These are phyloP conservation scores for Erebia ligea DNA, from an alignment of 2,888 invertebrate genomes.

Conservation along the genomic window DNA sequence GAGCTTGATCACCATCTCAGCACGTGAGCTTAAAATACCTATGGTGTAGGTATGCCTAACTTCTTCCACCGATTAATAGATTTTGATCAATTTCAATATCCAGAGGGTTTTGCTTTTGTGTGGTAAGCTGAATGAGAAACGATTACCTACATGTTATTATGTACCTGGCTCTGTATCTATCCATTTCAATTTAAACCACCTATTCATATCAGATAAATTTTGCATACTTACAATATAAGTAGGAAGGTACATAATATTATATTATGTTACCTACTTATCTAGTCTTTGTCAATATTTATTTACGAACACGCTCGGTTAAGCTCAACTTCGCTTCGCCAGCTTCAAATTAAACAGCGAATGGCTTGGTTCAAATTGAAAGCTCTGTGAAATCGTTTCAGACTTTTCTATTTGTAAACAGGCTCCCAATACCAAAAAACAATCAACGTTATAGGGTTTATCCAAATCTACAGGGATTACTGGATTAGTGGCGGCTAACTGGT, in stretches of 20 bases:
- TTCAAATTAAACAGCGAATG: conserved; percentile 12
- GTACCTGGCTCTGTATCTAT: too few relatives aligned
- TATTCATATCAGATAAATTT: too few relatives aligned
- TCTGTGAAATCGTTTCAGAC: conserved; percentile 69
- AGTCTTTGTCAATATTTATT: background rate
- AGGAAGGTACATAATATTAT: background rate
- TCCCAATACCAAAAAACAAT: conserved; percentile 73
- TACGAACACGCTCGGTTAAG: background rate
- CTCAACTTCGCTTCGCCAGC: conserved; percentile 21
- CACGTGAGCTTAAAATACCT: too few relatives aligned
- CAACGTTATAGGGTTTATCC: conserved; percentile 76
- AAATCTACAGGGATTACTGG: conserved; percentile 73
- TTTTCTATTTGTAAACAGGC: conserved; percentile 76
- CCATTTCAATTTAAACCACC: too few relatives aligned
- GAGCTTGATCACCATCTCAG: too few relatives aligned
- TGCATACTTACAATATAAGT: background rate
- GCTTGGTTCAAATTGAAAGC: conserved; percentile 68
- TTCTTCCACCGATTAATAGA: too few relatives aligned
- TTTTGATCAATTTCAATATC: too few relatives aligned
- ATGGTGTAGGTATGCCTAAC: too few relatives aligned
- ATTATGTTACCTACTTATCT: background rate
- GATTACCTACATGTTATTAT: too few relatives aligned
- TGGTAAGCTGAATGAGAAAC: too few relatives aligned
- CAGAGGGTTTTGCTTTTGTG: too few relatives aligned
- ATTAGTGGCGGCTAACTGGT: conserved; percentile 67